A percentile compares a stretch with the other conserved stretches of the same genome.
phyloP scores from a whole-genome alignment of 2,797 vertebrate genomes.

The Heliangelus exortis region DNA sequence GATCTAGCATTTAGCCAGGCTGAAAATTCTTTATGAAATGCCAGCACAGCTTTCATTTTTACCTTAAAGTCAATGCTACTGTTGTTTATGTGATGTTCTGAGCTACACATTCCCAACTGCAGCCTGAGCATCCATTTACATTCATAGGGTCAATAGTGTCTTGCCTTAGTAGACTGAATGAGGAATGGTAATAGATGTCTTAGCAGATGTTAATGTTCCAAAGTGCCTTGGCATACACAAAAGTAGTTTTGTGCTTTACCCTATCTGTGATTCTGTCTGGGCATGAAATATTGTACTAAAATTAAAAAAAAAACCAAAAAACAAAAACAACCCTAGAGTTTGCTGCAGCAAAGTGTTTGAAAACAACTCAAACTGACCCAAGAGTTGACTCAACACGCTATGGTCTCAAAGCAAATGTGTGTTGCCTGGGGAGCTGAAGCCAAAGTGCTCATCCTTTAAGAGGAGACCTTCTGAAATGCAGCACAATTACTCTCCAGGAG shows the following conservation, averaged over 20 bases:
- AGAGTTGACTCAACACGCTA: neutral
- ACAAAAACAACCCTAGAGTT: neutral
- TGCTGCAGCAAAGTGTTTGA: neutral
- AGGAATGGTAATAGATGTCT: neutral
- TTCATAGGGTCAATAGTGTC: neutral
- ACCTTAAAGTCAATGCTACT: neutral
- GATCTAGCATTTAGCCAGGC: neutral
- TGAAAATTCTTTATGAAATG: neutral
- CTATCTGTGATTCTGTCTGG: neutral
- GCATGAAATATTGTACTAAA: neutral
- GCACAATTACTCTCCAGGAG: neutral
- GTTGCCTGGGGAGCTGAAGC: neutral
- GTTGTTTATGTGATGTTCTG: neutral
- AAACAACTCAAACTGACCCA: neutral
- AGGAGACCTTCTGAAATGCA: constrained; percentile 18
- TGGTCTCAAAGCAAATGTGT: neutral
- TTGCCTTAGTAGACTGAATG: neutral
- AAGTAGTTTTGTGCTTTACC: neutral
- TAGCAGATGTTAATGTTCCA: neutral
- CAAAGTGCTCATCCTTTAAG: neutral
- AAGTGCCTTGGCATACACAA: neutral
- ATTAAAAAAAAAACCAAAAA: neutral
- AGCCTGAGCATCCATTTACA: neutral
- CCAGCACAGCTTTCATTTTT: neutral
- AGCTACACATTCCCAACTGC: neutral